Percentiles rank a stretch among this genome's conserved stretches.
Evolutionary conservation across 2,888 invertebrate species (phyloP).

Genomic region (Temnothorax rugatulus): DNA sequence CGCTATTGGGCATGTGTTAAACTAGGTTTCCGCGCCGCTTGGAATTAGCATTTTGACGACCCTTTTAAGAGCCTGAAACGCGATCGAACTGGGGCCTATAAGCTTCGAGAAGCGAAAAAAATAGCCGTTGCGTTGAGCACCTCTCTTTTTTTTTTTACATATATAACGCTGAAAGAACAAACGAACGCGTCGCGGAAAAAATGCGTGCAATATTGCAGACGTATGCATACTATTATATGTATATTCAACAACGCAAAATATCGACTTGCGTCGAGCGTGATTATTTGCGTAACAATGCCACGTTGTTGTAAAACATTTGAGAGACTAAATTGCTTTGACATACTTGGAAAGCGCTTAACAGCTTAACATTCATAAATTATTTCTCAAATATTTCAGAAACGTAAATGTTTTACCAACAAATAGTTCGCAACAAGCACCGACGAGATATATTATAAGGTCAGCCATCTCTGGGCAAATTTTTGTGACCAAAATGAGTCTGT

Average conservation of each 20-base stretch:
- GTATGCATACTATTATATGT: neutral
- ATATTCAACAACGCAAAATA: neutral
- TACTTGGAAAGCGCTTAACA: neutral
- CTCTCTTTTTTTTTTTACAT: neutral
- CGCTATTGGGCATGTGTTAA: slow-evolving; percentile 54
- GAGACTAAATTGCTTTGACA: neutral
- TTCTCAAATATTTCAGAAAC: neutral
- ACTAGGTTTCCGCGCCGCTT: slow-evolving; percentile 41
- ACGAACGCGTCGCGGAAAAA: neutral
- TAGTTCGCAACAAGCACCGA: too few species aligned
- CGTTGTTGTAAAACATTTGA: neutral
- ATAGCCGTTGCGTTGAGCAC: slow-evolving; percentile 6
- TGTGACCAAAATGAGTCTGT: neutral
- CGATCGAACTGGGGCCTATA: slow-evolving; percentile 44
- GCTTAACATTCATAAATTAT: slow-evolving; percentile 7
- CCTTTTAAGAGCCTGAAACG: slow-evolving; percentile 48
- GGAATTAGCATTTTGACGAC: slow-evolving; percentile 54
- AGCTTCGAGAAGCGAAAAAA: slow-evolving; percentile 41
- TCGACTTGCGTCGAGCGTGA: neutral
- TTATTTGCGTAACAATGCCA: neutral
- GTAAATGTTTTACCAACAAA: too few species aligned
- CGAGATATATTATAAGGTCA: neutral
- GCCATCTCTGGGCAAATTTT: neutral
- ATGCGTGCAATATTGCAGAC: neutral
- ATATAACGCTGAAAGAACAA: neutral